Conservation (phyloP, 2,113 vertebrate species). For the Pseudonaja textilis region DNA sequence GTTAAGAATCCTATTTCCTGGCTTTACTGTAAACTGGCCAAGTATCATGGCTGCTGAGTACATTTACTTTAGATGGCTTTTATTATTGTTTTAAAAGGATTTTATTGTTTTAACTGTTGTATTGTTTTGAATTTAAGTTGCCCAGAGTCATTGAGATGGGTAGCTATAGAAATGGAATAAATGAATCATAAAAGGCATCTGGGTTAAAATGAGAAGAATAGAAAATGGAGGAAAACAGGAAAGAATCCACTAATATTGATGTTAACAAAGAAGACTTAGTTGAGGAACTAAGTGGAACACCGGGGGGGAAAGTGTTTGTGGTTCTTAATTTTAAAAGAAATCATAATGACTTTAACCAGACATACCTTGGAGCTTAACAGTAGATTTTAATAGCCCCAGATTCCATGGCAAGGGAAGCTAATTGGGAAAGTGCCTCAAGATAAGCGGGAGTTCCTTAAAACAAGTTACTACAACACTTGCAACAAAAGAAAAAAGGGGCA, state of each 20-base stretch:
- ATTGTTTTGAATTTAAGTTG: not conserved
- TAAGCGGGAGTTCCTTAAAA: not conserved
- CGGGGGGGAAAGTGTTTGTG: not conserved
- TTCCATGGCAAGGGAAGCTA: not conserved
- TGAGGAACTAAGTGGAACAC: not conserved
- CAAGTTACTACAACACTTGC: not conserved
- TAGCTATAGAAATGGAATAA: not conserved
- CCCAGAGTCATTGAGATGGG: not conserved
- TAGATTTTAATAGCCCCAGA: not conserved
- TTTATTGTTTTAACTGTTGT: not conserved
- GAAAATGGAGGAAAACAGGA: not conserved
- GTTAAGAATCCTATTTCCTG: not conserved
- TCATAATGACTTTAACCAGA: not conserved
- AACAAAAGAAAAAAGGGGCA: not conserved
- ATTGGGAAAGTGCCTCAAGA: not conserved
- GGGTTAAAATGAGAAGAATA: not conserved
- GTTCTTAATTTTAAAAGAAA: not conserved
- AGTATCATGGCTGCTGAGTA: not conserved
- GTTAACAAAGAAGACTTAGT: not conserved
- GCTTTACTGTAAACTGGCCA: not conserved
- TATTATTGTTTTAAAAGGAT: not conserved
- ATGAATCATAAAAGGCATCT: not conserved
- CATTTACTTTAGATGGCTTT: not conserved
- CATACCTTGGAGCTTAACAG: not conserved
- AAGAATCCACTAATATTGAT: not conserved